Evolutionary conservation across 92 coral and sea anemone species (phyloP), one percentile per base, ranked within the genome.

Genomic region (Ricordea florida): DNA sequence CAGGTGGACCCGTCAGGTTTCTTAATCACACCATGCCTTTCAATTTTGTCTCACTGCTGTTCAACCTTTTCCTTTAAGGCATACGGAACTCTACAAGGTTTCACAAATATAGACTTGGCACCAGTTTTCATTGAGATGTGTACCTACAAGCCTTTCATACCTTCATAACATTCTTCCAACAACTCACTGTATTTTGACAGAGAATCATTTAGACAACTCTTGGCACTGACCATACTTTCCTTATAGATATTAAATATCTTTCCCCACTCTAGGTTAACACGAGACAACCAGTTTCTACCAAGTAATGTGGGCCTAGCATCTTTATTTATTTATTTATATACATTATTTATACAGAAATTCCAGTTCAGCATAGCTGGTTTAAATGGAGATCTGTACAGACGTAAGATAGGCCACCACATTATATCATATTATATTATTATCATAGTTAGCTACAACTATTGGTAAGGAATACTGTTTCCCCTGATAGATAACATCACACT

Each of bases 231-330:
- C 14, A 5, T 15, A 28, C 28, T 65, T 37, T 68, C 37, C 10
- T 40, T 13, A 4, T n/a, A 18, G 8, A 67, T 35, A 21, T 33
- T 43, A 24, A 78, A 78, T 24, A 67, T 57, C 60, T 78, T 62
- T 2, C 47, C 70, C 77, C 70, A 66, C 41, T 78, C 57, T 38
- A 66, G 22, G 30, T 57, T 67, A 0, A 78, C 42, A 17, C 57
- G 16, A 24, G 20, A 33, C 26, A 69, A 68, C 79, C 79, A 80
- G 35, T 69, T 30, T 33, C 57, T 59, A 34, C 85, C 66, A 16
- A 81, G 57, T 20, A 71, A 55, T 22, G 86, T 70, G 2, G 86
- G 86, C 61, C 48, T 80, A 0, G 63, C 85, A 27, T 33, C n/a
- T n/a, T n/a, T n/a, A n/a, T n/a, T n/a, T n/a, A n/a, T n/a, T n/a